phyloP scores from a whole-genome alignment of 2,113 vertebrate genomes.

The Malurus alboscapulatus region DNA sequence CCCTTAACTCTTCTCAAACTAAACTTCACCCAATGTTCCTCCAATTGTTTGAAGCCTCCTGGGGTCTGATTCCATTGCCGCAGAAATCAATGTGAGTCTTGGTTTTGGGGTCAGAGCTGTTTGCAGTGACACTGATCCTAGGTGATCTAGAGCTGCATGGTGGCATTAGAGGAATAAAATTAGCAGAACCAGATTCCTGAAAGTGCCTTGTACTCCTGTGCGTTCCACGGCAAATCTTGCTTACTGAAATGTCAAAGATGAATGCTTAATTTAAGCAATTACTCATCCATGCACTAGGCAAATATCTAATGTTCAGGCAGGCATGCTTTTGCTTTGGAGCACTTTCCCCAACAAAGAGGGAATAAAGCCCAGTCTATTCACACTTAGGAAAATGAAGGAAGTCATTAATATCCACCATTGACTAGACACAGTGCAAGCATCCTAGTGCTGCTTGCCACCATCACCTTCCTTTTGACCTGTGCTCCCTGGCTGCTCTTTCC shows the following conservation, averaged over 20 bases:
- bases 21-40: not conserved
- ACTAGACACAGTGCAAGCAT: not conserved
- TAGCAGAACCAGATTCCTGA: not conserved
- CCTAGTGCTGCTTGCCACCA: not conserved
- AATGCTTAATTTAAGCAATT: not conserved
- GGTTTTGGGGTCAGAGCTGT: not conserved
- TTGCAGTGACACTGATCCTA: not conserved
- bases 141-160: not conserved
- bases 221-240: not conserved
- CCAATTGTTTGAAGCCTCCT: not conserved
- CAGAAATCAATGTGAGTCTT: not conserved
- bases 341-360: not conserved
- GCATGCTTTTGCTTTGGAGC: not conserved
- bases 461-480: conserved; percentile 3
- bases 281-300: not conserved
- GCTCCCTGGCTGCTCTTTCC: not conserved
- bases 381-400: not conserved
- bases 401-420: not conserved
- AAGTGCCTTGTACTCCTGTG: not conserved
- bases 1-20: not conserved
- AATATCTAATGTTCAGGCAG: not conserved
- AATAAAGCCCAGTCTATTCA: not conserved
- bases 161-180: not conserved
- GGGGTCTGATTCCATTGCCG: not conserved
- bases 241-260: not conserved